These are phyloP conservation scores for Luscinia luscinia DNA, from an alignment of 2,797 vertebrate species.

Conservation along the genomic window DNA sequence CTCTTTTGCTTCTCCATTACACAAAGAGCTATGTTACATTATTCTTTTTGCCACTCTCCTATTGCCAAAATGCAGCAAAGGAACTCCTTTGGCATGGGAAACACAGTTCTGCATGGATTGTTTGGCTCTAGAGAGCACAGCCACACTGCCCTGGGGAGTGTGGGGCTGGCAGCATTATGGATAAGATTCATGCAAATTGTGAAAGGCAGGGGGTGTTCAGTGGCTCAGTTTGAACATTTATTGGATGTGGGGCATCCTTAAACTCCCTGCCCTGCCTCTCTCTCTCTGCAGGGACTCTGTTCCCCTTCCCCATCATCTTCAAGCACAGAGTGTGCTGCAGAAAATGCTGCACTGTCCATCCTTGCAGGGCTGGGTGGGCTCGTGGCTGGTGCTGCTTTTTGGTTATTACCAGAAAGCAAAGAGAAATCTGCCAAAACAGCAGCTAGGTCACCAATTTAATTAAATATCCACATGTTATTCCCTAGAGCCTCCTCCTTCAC, in stretches of 20 bases:
- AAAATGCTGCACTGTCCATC: not conserved
- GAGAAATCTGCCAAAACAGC: not conserved
- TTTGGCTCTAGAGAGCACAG: not conserved
- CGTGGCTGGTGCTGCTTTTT: not conserved
- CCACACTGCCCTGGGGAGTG: rapidly evolving
- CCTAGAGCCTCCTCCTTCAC: not conserved
- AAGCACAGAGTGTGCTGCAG: not conserved
- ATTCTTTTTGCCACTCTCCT: too few relatives aligned
- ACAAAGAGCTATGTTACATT: too few relatives aligned
- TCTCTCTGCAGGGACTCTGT: not conserved
- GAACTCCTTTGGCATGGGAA: not conserved
- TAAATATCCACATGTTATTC: not conserved
- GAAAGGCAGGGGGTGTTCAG: not conserved
- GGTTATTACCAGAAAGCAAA: not conserved
- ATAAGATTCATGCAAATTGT: rapidly evolving
- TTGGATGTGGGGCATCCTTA: not conserved
- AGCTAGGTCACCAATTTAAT: not conserved
- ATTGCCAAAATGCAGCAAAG: too few relatives aligned
- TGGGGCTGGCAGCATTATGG: not conserved
- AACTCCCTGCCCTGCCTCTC: rapidly evolving
- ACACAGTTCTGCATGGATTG: rapidly evolving
- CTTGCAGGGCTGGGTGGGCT: not conserved
- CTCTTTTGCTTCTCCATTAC: too few relatives aligned
- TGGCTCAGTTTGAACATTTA: rapidly evolving
- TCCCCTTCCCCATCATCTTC: not conserved